Base-by-base conservation (phyloP, 1,140 invertebrate species). In the Cyclargus thomasi region DNA sequence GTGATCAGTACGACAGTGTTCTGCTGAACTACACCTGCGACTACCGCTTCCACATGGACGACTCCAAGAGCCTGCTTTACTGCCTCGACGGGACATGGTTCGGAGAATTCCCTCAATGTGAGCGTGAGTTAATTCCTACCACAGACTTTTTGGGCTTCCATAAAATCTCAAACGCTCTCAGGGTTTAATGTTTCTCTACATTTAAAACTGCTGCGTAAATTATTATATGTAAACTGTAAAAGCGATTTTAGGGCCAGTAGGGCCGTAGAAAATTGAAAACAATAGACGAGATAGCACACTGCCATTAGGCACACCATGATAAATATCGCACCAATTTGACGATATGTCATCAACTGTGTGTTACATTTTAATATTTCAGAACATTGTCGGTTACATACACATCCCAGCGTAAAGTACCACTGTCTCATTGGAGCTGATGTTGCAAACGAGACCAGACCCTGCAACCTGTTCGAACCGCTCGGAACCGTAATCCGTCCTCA, bases 11-110 rank as follows among this genome's bases (percentile, higher is more conserved):
- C 55, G 2, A 3, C 55, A 59, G 55, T 10, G 55, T 59, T 2
- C 55, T 59, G 10, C 55, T 59, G 18, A 59, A 59, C 55, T 59
- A 59, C 17, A 59, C 55, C 1, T 59, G 55, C 20, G 55, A 20
- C 20, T 59, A 59, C 55, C 20, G 55, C 1, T 59, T 18, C 55
- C 20, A 59, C 17, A 11, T 59, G 55, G 18, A 10, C 3, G 18
- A 21, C 7, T n/a, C 17, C 1, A 55, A 55, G 18, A 55, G n/a
- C 14, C 18, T 59, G 18, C 17, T 59, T 5, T 59, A 59, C 17
- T 59, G 55, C 20, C 55, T 59, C 17, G 20, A 59, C 6, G 55
- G 55, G 4, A 21, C 18, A 4, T 59, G 55, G 55, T 59, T 59
- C 7, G 55, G 55, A 21, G 20, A 59, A 20, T 59, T 20, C 20